Percentiles rank a stretch among this genome's conserved stretches.
These are phyloP conservation scores for Plectropomus leopardus DNA, from an alignment of 2,113 vertebrate species.

Conservation along the genomic window DNA sequence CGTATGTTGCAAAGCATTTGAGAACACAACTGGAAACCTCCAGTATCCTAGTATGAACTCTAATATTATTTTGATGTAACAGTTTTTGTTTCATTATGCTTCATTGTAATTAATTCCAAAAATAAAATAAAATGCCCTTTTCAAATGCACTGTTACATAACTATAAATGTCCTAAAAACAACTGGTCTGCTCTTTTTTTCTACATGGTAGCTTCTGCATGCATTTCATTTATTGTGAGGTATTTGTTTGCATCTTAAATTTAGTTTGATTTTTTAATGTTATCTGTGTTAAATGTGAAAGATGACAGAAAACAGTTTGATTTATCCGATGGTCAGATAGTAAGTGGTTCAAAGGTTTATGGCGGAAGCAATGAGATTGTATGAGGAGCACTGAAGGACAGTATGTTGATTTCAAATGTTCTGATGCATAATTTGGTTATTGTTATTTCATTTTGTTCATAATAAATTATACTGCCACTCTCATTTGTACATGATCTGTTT, in stretches of 20 bases:
- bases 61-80: constrained; percentile 39
- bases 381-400: constrained; percentile 21
- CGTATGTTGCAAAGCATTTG: constrained; percentile 9
- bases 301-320: constrained; percentile 12
- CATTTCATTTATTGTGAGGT: constrained; percentile 4
- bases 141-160: constrained; percentile 67
- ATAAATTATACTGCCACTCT: constrained; percentile 14
- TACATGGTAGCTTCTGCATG: background rate
- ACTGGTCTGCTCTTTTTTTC: constrained; percentile 14
- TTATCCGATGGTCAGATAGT: constrained; percentile 56
- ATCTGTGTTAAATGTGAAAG: constrained; percentile 29
- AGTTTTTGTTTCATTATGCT: constrained; percentile 4
- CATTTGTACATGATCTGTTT: constrained; percentile 35
- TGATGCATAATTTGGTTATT: background rate
- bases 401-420: constrained; percentile 24
- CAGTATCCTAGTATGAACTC: background rate
- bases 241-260: constrained; percentile 33
- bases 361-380: background rate
- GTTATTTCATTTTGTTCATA: constrained; percentile 16
- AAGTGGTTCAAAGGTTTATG: constrained; percentile 66
- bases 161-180: constrained; percentile 16
- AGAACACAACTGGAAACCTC: constrained; percentile 32
- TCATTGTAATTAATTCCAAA: constrained; percentile 46
- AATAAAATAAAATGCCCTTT: constrained; percentile 67
- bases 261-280: constrained; percentile 36